Conservation (phyloP, 2,797 vertebrate genomes). For the Lycodopsis pacificus region DNA sequence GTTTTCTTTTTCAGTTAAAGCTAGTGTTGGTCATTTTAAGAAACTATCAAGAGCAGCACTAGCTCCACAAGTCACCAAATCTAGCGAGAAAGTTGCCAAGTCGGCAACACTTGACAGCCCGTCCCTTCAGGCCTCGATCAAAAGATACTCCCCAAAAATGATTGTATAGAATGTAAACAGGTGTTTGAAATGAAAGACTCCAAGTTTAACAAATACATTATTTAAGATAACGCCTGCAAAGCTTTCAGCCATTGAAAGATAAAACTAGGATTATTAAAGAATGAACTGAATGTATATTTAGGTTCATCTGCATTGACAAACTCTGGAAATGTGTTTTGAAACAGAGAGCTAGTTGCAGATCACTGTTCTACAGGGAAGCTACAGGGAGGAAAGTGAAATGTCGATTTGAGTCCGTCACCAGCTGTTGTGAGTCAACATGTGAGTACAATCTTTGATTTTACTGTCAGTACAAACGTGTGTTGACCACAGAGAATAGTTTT, state of each 20-base stretch:
- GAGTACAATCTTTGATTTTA: slow-evolving; percentile 10
- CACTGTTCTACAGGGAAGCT: background rate
- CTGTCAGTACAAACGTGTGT: slow-evolving; percentile 4
- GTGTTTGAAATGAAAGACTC: background rate
- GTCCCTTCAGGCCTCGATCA: too few species aligned
- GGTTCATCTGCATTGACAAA: background rate
- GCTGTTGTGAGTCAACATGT: slow-evolving; percentile 7
- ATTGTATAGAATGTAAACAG: background rate
- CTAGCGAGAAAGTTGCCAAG: too few species aligned
- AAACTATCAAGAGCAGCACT: background rate
- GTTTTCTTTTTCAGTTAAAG: background rate
- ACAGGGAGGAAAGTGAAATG: slow-evolving; percentile 9
- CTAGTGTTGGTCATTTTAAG: background rate
- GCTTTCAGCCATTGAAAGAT: background rate
- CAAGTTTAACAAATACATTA: background rate
- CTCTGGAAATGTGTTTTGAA: background rate
- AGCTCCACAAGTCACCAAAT: background rate
- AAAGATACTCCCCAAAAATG: background rate
- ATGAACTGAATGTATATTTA: background rate
- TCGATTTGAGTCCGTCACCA: slow-evolving; percentile 1
- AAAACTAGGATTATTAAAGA: background rate
- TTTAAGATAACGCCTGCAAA: background rate
- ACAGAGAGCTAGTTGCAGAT: background rate
- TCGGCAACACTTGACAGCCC: background rate
- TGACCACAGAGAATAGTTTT: slow-evolving; percentile 23